phyloP scores from a whole-genome alignment of 2,113 vertebrate genomes.

The Urocynchramus pylzowi region DNA sequence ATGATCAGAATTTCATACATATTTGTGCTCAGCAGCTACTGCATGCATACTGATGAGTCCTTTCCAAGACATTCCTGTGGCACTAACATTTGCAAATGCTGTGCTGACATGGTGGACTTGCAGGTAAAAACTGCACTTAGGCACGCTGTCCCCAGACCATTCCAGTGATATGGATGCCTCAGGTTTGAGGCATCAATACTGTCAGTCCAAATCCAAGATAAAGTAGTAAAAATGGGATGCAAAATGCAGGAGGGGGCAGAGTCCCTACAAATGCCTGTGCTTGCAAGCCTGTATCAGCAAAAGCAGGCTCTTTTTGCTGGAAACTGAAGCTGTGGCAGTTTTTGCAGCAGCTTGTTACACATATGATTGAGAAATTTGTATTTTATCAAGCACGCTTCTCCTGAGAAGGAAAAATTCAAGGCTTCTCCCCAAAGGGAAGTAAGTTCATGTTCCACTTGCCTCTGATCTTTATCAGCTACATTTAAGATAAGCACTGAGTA shows the following conservation, averaged over 20 bases:
- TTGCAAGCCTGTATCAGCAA: background rate
- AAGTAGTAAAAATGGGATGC: background rate
- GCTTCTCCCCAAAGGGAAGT: background rate
- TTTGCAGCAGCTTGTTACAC: background rate
- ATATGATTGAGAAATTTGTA: background rate
- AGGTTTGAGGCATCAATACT: background rate
- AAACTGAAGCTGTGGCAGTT: background rate
- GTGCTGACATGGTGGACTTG: background rate
- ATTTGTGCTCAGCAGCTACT: slow-evolving; percentile 35
- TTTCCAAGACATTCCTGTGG: background rate
- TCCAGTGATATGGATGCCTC: background rate
- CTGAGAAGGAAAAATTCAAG: background rate
- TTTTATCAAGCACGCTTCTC: background rate
- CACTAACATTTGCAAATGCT: background rate
- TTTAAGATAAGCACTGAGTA: background rate
- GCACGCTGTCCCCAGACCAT: background rate
- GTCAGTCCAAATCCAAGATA: background rate
- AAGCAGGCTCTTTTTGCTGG: background rate
- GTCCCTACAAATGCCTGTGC: background rate
- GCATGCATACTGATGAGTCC: slow-evolving; percentile 38
- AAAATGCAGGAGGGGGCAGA: background rate
- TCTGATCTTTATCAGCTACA: background rate
- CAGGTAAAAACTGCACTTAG: background rate
- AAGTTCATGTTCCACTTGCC: background rate
- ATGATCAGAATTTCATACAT: slow-evolving; percentile 52